Percentiles rank a stretch among this genome's conserved stretches.
Evolutionary conservation across 2,113 vertebrate species (phyloP).

Genomic region (Tragelaphus strepsiceros): DNA sequence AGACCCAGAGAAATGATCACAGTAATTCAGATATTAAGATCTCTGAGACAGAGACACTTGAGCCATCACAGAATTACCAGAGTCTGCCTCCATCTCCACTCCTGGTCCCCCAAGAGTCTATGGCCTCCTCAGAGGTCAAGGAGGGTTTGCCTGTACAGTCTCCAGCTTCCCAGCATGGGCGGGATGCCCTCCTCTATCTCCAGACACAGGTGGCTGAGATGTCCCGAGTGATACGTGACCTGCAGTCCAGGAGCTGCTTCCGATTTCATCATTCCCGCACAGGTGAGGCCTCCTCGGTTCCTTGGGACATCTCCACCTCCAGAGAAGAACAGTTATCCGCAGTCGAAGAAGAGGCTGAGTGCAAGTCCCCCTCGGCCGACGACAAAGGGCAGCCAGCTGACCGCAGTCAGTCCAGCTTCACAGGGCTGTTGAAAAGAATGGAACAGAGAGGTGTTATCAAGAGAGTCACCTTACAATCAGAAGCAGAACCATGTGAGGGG

Average conservation of each 20-base stretch:
- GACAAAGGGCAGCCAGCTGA: constrained; percentile 57
- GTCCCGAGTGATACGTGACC: constrained; percentile 71
- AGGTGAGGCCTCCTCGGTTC: constrained; percentile 55
- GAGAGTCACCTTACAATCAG: constrained; percentile 61
- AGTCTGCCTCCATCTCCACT: constrained; percentile 52
- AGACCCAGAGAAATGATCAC: constrained; percentile 60
- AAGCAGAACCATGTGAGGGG: constrained; percentile 56
- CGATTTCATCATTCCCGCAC: constrained; percentile 69
- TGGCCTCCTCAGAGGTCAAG: constrained; percentile 61
- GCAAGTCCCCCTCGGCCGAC: constrained; percentile 56
- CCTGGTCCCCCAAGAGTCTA: constrained; percentile 56
- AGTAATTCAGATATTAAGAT: constrained; percentile 61
- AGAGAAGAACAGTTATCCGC: constrained; percentile 61
- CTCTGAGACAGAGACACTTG: constrained; percentile 58
- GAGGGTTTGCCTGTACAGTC: constrained; percentile 51
- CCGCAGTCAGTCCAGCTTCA: constrained; percentile 65
- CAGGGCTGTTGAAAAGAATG: constrained; percentile 73
- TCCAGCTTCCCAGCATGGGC: constrained; percentile 60
- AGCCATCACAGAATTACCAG: constrained; percentile 57
- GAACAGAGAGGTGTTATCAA: constrained; percentile 73
- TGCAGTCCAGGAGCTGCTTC: constrained; percentile 71
- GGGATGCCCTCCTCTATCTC: constrained; percentile 69
- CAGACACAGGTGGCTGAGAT: constrained; percentile 72
- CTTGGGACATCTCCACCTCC: constrained; percentile 63
- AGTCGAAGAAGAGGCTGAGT: constrained; percentile 61